Percentiles rank a stretch among this genome's conserved stretches.
Conservation (phyloP, 2,888 invertebrate species). For the Nomada fucata region DNA sequence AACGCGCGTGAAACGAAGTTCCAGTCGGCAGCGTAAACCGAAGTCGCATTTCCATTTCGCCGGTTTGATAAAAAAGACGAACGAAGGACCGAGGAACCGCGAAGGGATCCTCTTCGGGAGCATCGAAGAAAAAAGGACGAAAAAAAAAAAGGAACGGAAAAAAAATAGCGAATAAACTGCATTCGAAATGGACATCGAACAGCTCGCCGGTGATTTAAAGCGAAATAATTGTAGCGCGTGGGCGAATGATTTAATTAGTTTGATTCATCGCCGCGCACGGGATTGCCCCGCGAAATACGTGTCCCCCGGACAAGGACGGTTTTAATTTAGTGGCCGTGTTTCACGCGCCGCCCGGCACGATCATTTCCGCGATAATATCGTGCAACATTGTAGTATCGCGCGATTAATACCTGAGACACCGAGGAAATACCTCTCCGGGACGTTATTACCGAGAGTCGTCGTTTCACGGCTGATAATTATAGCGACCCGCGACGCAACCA, state of each 20-base stretch:
- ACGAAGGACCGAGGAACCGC: too few species aligned
- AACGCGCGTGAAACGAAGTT: neutral
- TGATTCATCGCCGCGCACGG: constrained; percentile 47
- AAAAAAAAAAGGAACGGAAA: neutral
- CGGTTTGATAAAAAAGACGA: too few species aligned
- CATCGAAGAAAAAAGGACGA: too few species aligned
- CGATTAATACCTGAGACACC: constrained; percentile 59
- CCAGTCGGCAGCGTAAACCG: too few species aligned
- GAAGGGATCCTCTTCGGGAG: too few species aligned
- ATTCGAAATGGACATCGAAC: neutral
- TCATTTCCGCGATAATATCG: constrained; percentile 44
- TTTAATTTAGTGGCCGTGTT: constrained; percentile 57
- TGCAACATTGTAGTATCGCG: constrained; percentile 50
- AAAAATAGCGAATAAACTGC: neutral
- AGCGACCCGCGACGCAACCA: constrained; percentile 39
- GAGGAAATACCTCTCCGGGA: constrained; percentile 27
- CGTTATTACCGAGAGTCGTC: constrained; percentile 56
- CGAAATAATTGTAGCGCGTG: constrained; percentile 51
- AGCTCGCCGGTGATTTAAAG: constrained; percentile 19
- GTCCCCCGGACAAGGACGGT: constrained; percentile 19
- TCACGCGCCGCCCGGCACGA: constrained; percentile 31
- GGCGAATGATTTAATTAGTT: constrained; percentile 60
- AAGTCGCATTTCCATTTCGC: too few species aligned
- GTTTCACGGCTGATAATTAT: constrained; percentile 51
- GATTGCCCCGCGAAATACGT: constrained; percentile 43